These are phyloP conservation scores for Osmerus eperlanus DNA, from an alignment of 2,113 vertebrate species.

Conservation along the genomic window DNA sequence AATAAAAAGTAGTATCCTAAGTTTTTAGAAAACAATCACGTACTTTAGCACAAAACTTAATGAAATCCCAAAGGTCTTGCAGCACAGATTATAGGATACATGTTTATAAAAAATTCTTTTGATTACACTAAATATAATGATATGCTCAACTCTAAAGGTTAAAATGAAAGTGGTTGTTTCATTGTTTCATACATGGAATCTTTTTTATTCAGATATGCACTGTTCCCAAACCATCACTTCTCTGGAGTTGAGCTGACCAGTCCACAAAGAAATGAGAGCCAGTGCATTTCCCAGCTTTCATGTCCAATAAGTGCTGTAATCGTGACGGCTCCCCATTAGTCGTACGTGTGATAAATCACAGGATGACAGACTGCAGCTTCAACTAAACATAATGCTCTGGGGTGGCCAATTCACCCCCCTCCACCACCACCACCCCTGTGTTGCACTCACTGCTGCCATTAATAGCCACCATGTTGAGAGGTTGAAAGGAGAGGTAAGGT, in stretches of 20 bases:
- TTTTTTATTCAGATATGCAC: no score
- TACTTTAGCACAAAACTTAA: background rate
- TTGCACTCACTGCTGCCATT: conserved; percentile 27
- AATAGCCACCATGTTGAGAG: conserved; percentile 32
- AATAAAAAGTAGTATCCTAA: no score
- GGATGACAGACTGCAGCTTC: conserved; percentile 66
- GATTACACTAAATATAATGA: background rate
- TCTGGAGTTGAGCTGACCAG: conserved; percentile 19
- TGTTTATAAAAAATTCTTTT: background rate
- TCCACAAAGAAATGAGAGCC: conserved; percentile 32
- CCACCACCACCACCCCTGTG: conserved; percentile 15
- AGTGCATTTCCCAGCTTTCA: conserved; percentile 44
- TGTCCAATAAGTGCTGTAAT: conserved; percentile 65
- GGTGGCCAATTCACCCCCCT: conserved; percentile 30
- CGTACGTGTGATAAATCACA: conserved; percentile 67
- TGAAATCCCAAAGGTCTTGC: no score
- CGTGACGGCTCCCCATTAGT: conserved; percentile 59
- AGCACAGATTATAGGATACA: no score
- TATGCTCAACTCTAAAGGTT: background rate
- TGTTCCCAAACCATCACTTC: no score
- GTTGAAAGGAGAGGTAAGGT: conserved; percentile 32
- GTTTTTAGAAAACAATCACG: no score
- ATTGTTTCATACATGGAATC: no score
- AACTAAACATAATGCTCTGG: conserved; percentile 63
- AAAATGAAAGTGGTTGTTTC: no score